Evolutionary conservation across 1,140 invertebrate species (phyloP).

Genomic region (Liolophura sinensis): DNA sequence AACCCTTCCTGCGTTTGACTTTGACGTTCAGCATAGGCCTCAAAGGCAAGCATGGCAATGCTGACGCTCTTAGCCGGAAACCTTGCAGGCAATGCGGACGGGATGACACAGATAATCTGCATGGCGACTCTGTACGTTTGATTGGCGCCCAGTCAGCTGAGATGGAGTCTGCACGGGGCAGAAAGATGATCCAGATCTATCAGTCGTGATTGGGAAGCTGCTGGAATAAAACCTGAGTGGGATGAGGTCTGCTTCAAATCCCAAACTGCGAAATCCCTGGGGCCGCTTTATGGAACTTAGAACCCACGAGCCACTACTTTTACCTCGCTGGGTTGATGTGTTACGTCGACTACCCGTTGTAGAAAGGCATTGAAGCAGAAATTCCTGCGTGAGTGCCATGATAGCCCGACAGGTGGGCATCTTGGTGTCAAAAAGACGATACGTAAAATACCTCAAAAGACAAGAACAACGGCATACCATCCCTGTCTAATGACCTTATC

Average conservation of each 20-base stretch:
- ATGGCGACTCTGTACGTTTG: neutral
- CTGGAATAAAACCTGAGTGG: too few relatives aligned
- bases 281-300: constrained; percentile 1
- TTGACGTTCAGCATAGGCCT: constrained; percentile 3
- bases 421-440: constrained; percentile 17
- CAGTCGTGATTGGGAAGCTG: too few relatives aligned
- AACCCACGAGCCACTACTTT: constrained; percentile 2
- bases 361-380: constrained; percentile 5
- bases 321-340: neutral
- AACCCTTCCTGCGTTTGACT: neutral
- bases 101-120: too few relatives aligned
- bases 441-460: constrained; percentile 16
- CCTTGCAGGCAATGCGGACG: too few relatives aligned
- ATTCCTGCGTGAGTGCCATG: constrained; percentile 9
- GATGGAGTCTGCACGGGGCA: neutral
- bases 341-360: neutral
- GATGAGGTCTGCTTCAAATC: constrained; percentile 2
- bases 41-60: neutral
- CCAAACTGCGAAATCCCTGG: constrained; percentile 4
- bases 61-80: neutral
- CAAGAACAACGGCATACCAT: constrained; percentile 27
- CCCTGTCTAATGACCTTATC: constrained; percentile 21
- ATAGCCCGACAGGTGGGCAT: constrained; percentile 12
- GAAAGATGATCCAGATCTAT: too few relatives aligned
- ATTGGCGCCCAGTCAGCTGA: neutral